A percentile compares a stretch with the other conserved stretches of the same genome.
These are phyloP conservation scores for Eulacestoma nigropectus DNA, from an alignment of 2,113 vertebrate species.

Conservation along the genomic window DNA sequence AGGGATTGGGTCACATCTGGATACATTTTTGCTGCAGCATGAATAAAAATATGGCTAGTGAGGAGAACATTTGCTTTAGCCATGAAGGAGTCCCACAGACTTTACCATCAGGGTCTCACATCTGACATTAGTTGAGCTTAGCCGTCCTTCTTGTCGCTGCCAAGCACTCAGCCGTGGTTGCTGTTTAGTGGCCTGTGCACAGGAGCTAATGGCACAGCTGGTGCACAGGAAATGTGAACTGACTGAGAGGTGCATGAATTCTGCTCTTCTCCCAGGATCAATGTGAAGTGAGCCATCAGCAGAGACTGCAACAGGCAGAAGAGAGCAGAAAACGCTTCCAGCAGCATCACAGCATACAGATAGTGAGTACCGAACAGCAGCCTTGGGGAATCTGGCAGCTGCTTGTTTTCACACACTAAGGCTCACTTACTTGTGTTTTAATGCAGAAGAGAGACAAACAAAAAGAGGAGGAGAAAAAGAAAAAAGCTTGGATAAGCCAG, in stretches of 20 bases:
- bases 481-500: conserved; percentile 86
- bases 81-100: not conserved
- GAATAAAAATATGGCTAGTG: not conserved
- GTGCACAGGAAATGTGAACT: not conserved
- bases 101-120: not conserved
- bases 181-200: not conserved
- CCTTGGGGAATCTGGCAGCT: not conserved
- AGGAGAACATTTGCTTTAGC: not conserved
- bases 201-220: not conserved
- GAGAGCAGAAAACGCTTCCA: conserved; percentile 67
- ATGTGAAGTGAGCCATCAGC: conserved; percentile 79
- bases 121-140: not conserved
- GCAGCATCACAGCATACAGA: conserved; percentile 86
- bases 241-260: not conserved
- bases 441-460: conserved; percentile 87
- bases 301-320: conserved; percentile 73
- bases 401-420: not conserved
- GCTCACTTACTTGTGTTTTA: conserved; percentile 36
- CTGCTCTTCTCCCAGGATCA: conserved; percentile 79
- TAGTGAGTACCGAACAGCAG: conserved; percentile 75
- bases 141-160: not conserved
- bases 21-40: not conserved
- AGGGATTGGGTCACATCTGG: not conserved
- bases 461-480: conserved; percentile 87
- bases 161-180: not conserved